Evolutionary conservation across 2,113 vertebrate species (phyloP), one percentile per base, ranked within the genome.

Genomic region (Sisor rabdophorus): DNA sequence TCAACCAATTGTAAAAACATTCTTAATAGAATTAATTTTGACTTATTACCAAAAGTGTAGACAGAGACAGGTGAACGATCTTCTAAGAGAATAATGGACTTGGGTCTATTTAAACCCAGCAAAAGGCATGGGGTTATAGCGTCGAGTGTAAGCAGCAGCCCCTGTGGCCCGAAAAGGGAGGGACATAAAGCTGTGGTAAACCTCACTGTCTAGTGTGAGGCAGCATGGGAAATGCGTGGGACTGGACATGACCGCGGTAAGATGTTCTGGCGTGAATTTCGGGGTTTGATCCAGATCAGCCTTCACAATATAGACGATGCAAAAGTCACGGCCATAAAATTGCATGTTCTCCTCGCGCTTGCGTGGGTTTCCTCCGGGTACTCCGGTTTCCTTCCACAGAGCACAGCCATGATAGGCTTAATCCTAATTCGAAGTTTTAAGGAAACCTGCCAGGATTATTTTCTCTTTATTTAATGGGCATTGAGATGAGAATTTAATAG

Each of bases 211-310:
- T 86, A 86, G 86, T 90, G 88, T 87, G 85, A 89, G 86, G 78
- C 87, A 89, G 90, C 89, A 89, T 92, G 89, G 88, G 91, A 92
- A 91, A 88, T 89, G 89, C 87, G 88, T 90, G 89, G 91, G 89
- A 90, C 83, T 82, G 56, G 71, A 73, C 77, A 76, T 65, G 79
- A 63, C 81, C 84, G 78, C 65, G 71, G 84, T 82, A 72, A 81
- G 80, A 60, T 71, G 76, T 75, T 84, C 80, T 83, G 85, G 86
- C 82, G 81, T 84, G 81, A 87, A 81, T 75, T 77, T 79, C 70
- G 78, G 79, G 80, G 68, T 26, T 69, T 73, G 73, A 79, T 91
- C 85, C 85, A 83, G 81, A 86, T 84, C 69, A 86, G 85, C 77
- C 83, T 85, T 76, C 80, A 82, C 84, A 81, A 81, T 64, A 44